These are phyloP conservation scores for Pyrrhosoma nymphula DNA, from an alignment of 2,888 invertebrate genomes.

Conservation along the genomic window DNA sequence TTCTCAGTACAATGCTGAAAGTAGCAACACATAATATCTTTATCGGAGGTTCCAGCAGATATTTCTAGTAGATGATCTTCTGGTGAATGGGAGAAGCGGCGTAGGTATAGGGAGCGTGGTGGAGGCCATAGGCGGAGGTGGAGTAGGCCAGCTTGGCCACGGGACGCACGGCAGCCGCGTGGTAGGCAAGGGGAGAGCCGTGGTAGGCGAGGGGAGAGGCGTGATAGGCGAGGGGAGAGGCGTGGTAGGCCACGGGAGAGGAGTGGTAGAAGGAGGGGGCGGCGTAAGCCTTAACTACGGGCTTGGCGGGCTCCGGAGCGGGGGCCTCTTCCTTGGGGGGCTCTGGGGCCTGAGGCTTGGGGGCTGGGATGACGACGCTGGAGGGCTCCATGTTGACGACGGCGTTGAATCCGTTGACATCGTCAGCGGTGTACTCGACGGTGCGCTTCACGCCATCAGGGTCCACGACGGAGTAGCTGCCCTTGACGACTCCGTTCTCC, in stretches of 20 bases:
- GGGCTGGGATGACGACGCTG: slow-evolving; percentile 73
- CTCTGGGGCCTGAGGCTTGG: slow-evolving; percentile 73
- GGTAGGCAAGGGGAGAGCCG: slow-evolving; percentile 42
- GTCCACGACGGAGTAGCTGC: slow-evolving; percentile 53
- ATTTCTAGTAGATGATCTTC: not conserved
- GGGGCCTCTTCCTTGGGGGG: slow-evolving; percentile 62
- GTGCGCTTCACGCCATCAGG: slow-evolving; percentile 70
- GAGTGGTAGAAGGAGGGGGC: slow-evolving; percentile 60
- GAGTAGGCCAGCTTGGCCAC: slow-evolving; percentile 57
- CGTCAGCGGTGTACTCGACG: slow-evolving; percentile 70
- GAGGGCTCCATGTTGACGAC: slow-evolving; percentile 46
- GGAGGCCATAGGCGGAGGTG: not conserved
- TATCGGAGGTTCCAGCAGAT: not conserved
- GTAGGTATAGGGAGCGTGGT: slow-evolving; percentile 48
- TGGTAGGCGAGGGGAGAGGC: slow-evolving; percentile 38
- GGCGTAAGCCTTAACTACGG: slow-evolving; percentile 14
- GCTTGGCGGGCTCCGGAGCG: slow-evolving; percentile 22
- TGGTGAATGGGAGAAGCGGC: slow-evolving; percentile 24
- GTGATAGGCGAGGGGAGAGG: slow-evolving; percentile 49
- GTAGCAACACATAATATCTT: not conserved
- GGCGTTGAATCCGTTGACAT: slow-evolving; percentile 62
- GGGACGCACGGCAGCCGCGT: slow-evolving; percentile 43
- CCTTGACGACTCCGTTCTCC: slow-evolving; percentile 58
- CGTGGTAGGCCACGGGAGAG: slow-evolving; percentile 22
- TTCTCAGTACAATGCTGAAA: not conserved